Conservation (phyloP, 2,888 invertebrate genomes). For the Pterostichus niger region DNA sequence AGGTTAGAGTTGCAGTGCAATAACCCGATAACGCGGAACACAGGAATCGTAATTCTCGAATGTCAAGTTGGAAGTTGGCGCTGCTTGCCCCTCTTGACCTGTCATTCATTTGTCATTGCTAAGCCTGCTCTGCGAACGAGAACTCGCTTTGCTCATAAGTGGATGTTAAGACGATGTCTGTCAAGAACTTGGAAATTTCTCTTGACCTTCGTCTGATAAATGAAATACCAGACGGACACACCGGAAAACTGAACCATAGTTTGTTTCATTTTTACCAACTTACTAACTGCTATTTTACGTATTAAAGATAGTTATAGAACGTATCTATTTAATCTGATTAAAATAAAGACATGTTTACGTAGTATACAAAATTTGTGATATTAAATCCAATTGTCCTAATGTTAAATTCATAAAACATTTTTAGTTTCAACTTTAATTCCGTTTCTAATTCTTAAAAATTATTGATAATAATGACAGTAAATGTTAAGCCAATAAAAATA, state of each 20-base stretch:
- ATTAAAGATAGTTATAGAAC: no score
- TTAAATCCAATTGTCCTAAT: no score
- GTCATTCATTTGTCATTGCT: constrained; percentile 51
- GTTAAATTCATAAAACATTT: no score
- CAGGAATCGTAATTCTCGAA: constrained; percentile 35
- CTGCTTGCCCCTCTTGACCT: constrained; percentile 37
- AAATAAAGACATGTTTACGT: no score
- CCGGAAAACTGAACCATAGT: neutral
- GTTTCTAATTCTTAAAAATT: no score
- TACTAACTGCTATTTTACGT: neutral
- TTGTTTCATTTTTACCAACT: neutral
- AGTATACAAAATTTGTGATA: no score
- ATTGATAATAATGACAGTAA: no score
- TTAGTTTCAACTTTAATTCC: no score
- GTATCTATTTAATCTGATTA: no score
- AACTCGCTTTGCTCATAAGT: constrained; percentile 43
- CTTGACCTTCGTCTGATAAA: constrained; percentile 42
- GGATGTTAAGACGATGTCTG: constrained; percentile 45
- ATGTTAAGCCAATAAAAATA: no score
- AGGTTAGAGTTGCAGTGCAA: constrained; percentile 41
- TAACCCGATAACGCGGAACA: constrained; percentile 40
- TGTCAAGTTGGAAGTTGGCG: constrained; percentile 43
- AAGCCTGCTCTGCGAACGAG: constrained; percentile 33
- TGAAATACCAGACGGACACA: neutral
- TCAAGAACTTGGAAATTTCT: constrained; percentile 44